Conservation (phyloP, 2,797 vertebrate species). For the Rhinella marina region DNA sequence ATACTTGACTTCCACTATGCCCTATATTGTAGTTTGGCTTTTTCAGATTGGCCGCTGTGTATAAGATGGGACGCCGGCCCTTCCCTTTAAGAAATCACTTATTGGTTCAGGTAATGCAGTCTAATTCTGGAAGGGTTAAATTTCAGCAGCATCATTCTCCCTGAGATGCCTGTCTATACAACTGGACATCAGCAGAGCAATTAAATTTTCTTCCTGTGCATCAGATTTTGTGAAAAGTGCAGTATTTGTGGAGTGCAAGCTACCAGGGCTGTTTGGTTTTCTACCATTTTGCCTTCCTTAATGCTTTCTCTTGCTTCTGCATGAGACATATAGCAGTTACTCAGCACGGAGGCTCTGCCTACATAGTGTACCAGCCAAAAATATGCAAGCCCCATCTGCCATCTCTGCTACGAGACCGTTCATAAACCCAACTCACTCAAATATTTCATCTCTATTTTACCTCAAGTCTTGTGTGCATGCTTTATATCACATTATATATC, state of each 20-base stretch:
- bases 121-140: background rate
- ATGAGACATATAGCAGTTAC: background rate
- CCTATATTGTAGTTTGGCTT: too few relatives aligned
- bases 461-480: background rate
- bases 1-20: too few relatives aligned
- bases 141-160: background rate
- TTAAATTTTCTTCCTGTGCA: background rate
- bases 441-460: background rate
- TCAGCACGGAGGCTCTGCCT: background rate
- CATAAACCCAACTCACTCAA: background rate
- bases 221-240: background rate
- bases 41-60: too few relatives aligned
- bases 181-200: background rate
- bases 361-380: conserved; percentile 2
- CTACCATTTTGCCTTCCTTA: background rate
- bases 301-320: background rate
- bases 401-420: conserved; percentile 14
- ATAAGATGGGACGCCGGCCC: too few relatives aligned
- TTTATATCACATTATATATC: background rate
- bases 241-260: too few relatives aligned
- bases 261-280: background rate
- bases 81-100: background rate
- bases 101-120: background rate
- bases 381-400: conserved; percentile 39
- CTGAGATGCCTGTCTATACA: background rate